Base-by-base conservation (phyloP, 2,113 vertebrate species). In the Caranx ignobilis region DNA sequence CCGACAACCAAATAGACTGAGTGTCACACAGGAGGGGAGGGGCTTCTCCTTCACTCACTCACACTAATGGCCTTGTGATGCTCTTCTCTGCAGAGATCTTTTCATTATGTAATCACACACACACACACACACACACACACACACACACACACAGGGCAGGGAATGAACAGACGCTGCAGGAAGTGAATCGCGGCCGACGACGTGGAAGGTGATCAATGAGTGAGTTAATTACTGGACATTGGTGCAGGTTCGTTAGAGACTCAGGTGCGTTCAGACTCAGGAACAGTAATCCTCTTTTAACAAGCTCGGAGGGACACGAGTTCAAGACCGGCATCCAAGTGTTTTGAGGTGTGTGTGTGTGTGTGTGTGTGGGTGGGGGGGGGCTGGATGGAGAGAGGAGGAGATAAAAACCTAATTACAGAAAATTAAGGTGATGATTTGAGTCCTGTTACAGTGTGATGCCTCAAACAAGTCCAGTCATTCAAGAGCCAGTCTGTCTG, bases 251-350 rank as follows among this genome's bases (percentile, higher is more conserved):
- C 81, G 69, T 67, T 11, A 61, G 11, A 43, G 6, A 68, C 70
- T 79, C 83, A 81, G 87, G 83, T 87, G 66, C 67, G 70, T 79
- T 71, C 26, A 60, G 26, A 48, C 54, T 60, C 16, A 67, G 65
- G 34, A 77, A 79, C 79, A 39, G 61, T 94, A 94, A 94, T 94
- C 91, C 91, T 66, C 79, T 88, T 90, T 91, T 94, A 94, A 94
- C 68, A 18, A 94, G 91, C 90, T 84, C 79, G 59, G 8, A 31
- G 37, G 52, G 67, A 59, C 71, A 80, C 5, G 11, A 69, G 74
- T 76, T 79, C 71, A 84, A 71, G 48, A 21, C n/a, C 32, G n/a
- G 48, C 45, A 56, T 65, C 32, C n/a, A 11, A 52, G 41, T 48
- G 21, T 48, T 71, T 79, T 50, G 9, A 7, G 66, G 83, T n/a